Conservation (phyloP, 2,797 vertebrate genomes). For the Hylomyscus alleni region DNA sequence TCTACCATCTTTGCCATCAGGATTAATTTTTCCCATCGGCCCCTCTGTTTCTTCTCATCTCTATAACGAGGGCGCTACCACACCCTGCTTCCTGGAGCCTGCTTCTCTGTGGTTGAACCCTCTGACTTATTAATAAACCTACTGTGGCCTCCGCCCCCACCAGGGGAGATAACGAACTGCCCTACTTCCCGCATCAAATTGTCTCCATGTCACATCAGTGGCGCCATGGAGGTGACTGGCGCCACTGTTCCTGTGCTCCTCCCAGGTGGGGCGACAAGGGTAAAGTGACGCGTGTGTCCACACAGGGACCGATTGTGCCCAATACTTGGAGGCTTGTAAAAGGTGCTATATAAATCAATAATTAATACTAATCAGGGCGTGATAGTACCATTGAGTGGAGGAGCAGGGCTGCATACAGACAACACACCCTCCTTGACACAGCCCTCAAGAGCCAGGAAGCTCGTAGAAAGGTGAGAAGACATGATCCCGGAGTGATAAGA, state of each 20-base stretch:
- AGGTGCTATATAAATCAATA: constrained; percentile 89
- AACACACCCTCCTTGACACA: constrained; percentile 76
- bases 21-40: background rate
- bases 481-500: background rate
- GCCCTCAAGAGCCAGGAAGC: constrained; percentile 39
- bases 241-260: constrained; percentile 31
- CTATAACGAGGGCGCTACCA: background rate
- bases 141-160: constrained; percentile 13
- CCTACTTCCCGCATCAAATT: constrained; percentile 71
- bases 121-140: constrained; percentile 46
- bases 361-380: constrained; percentile 88
- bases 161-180: constrained; percentile 49
- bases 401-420: constrained; percentile 76
- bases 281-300: constrained; percentile 77
- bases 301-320: constrained; percentile 63
- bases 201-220: constrained; percentile 61
- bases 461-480: background rate
- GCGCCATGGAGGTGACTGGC: constrained; percentile 67
- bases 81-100: background rate
- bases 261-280: constrained; percentile 22
- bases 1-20: background rate
- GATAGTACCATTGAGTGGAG: constrained; percentile 70
- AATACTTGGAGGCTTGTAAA: constrained; percentile 83
- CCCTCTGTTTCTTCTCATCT: background rate
- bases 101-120: background rate